These are phyloP conservation scores for Pavo muticus DNA, from an alignment of 2,113 vertebrate genomes.

Conservation along the genomic window DNA sequence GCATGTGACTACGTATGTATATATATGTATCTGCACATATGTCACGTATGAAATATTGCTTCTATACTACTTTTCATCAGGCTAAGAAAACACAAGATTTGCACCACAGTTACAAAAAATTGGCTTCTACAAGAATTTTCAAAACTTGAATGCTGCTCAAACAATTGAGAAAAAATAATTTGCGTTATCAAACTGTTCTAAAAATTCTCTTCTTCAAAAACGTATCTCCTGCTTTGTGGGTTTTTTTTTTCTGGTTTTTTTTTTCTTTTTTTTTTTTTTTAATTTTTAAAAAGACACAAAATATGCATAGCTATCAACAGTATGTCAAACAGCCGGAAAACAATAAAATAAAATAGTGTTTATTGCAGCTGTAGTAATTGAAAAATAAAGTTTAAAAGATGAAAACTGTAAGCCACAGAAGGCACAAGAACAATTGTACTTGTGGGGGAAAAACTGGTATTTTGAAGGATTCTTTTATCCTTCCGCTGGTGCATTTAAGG, in stretches of 20 bases:
- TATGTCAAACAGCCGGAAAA: slow-evolving; percentile 80
- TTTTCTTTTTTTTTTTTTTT: slow-evolving; percentile 57
- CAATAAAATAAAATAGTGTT: slow-evolving; percentile 71
- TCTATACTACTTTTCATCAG: slow-evolving; percentile 88
- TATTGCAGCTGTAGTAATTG: slow-evolving; percentile 85
- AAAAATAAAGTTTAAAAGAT: slow-evolving; percentile 83
- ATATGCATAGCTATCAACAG: slow-evolving; percentile 89
- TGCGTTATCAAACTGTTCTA: slow-evolving; percentile 89
- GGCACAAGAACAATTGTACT: slow-evolving; percentile 87
- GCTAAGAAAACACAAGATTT: slow-evolving; percentile 88
- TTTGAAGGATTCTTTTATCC: slow-evolving; percentile 84
- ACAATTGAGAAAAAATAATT: slow-evolving; percentile 86
- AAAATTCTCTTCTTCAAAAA: slow-evolving; percentile 89
- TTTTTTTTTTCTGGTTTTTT: slow-evolving; percentile 80
- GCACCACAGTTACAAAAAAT: slow-evolving; percentile 90
- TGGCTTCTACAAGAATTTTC: slow-evolving; percentile 87
- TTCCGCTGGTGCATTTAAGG: slow-evolving; percentile 90
- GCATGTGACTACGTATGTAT: slow-evolving; percentile 58
- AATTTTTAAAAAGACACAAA: slow-evolving; percentile 87
- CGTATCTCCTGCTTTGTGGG: slow-evolving; percentile 81
- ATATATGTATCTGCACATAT: slow-evolving; percentile 70
- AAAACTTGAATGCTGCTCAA: slow-evolving; percentile 87
- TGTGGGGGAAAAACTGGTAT: slow-evolving; percentile 82
- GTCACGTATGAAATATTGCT: slow-evolving; percentile 88
- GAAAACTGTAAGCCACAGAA: slow-evolving; percentile 85